Percentiles rank a stretch among this genome's conserved stretches.
phyloP scores from a whole-genome alignment of 2,113 vertebrate species.

The Gobio gobio region DNA sequence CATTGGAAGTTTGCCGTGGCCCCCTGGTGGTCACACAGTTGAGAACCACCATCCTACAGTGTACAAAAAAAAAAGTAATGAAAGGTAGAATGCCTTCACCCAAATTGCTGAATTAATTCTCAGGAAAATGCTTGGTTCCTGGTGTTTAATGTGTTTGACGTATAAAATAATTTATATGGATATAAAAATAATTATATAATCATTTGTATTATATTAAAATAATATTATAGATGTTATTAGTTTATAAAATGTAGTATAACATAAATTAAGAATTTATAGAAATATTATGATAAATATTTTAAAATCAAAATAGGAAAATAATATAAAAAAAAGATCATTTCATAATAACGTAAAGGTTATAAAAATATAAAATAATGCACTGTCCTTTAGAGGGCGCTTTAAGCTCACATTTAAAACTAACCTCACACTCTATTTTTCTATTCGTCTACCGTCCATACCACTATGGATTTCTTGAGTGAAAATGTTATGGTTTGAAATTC shows the following conservation, averaged over 20 bases:
- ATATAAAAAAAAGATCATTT: neutral
- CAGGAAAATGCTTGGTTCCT: neutral
- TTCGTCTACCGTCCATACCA: neutral
- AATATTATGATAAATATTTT: neutral
- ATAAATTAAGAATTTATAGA: neutral
- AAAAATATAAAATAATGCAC: neutral
- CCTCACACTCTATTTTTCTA: neutral
- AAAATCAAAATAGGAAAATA: neutral
- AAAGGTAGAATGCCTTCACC: neutral
- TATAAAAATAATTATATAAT: neutral
- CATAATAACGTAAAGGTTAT: neutral
- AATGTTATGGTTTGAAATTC: neutral
- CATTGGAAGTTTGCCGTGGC: neutral
- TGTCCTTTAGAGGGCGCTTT: slow-evolving; percentile 38
- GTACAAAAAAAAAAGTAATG: neutral
- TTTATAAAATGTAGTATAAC: neutral
- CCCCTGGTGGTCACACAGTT: neutral
- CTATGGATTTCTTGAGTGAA: neutral
- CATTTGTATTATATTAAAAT: neutral
- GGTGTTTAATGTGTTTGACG: neutral
- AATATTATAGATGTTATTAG: neutral
- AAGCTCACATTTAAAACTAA: neutral
- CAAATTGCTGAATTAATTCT: neutral
- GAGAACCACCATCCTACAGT: neutral
- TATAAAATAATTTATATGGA: neutral